A percentile compares a stretch with the other conserved stretches of the same genome.
Evolutionary conservation across 2,888 invertebrate species (phyloP).

Genomic region (Lobophora halterata): DNA sequence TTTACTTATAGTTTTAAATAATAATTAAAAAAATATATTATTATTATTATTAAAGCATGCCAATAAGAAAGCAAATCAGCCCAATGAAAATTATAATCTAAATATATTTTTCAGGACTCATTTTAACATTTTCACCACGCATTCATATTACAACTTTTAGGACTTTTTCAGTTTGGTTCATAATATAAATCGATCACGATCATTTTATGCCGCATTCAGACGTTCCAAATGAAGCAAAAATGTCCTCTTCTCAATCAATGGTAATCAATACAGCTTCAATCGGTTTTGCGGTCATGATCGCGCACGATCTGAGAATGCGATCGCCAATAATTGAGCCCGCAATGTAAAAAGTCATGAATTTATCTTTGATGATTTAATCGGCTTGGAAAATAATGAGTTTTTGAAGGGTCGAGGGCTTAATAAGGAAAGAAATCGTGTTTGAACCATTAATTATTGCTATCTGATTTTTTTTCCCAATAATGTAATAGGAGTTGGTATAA

Average conservation of each 20-base stretch:
- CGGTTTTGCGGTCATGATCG: constrained; percentile 37
- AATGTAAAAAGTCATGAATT: constrained; percentile 35
- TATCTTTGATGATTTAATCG: constrained; percentile 40
- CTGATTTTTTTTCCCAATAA: constrained; percentile 9
- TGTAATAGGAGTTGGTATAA: constrained; percentile 4
- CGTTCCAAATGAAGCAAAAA: constrained; percentile 3
- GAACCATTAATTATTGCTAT: constrained; percentile 12
- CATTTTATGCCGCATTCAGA: not conserved
- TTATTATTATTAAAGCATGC: too few species aligned
- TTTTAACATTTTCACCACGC: constrained; percentile 6
- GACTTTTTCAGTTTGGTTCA: not conserved
- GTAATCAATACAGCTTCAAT: constrained; percentile 22
- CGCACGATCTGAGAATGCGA: constrained; percentile 52
- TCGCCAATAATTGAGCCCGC: constrained; percentile 28
- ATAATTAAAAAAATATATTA: too few species aligned
- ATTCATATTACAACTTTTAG: not conserved
- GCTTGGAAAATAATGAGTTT: constrained; percentile 9
- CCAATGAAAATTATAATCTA: too few species aligned
- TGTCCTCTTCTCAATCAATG: constrained; percentile 18
- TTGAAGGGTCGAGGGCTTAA: constrained; percentile 3
- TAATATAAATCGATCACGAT: not conserved
- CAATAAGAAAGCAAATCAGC: too few species aligned
- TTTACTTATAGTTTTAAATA: too few species aligned
- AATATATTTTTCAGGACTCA: too few species aligned
- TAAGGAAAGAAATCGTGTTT: constrained; percentile 2